Evolutionary conservation across 53 echinoderm and acorn worm species (phyloP), one percentile per base, ranked within the genome.

Genomic region (Holothuria scabra): DNA sequence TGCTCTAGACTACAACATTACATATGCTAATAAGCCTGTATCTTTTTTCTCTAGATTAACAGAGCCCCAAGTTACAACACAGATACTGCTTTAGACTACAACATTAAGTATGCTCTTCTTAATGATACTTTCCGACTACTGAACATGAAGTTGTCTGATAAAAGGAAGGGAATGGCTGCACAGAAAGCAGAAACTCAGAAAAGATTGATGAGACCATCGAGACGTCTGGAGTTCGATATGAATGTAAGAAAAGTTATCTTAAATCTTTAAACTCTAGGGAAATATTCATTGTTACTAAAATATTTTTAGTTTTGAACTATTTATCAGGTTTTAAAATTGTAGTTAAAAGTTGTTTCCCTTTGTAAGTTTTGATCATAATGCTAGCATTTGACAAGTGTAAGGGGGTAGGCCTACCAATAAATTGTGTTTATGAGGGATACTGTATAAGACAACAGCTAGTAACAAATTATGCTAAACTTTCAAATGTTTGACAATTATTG

Each of bases 21-120:
- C 94, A 76, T 75, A 90, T 55, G 91, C 88, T 55, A n/a, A n/a
- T n/a, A n/a, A n/a, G n/a, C n/a, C 48, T 48, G 11, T 52, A 52
- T 52, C 52, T 52, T n/a, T 44, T 9, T 59, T 56, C 56, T 59
- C 6, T 83, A 97, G 97, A 94, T 97, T 22, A 97, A 97, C 80
- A 58, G 97, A 83, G 93, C 97, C 7, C 97, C 97, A 9, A 97
- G 97, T 55, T 97, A 94, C 87, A 94, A 94, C 26, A 97, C 97
- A 12, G 97, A 97, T 52, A 90, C 94, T 57, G 88, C 92, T 66
- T 90, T 97, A 11, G 97, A 97, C 85, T 88, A 92, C 76, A 92
- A 97, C 89, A 97, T 97, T 41, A 97, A 97, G 76, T 75, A 90
- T 55, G 91, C 88, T 55, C 87, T 97, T 28, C 80, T 97, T 38